Conservation (phyloP, 2,888 invertebrate genomes). For the Dysmachus trigonus region DNA sequence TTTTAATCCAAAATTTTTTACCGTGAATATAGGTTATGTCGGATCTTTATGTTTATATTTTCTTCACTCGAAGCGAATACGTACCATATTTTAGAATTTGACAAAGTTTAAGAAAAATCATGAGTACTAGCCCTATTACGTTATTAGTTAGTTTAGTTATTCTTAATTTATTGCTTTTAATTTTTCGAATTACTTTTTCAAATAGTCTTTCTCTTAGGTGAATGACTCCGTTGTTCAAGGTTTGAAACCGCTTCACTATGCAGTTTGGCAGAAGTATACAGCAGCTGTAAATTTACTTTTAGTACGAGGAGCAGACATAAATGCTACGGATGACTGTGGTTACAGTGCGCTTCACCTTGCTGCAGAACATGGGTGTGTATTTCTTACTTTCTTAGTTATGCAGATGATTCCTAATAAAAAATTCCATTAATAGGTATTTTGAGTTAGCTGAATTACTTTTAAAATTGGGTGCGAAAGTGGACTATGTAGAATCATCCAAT, state of each 20-base stretch:
- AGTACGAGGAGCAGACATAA: neutral
- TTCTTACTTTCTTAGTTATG: neutral
- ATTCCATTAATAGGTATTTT: neutral
- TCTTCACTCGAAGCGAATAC: too few relatives aligned
- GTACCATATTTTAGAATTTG: neutral
- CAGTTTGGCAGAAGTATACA: slow-evolving; percentile 1
- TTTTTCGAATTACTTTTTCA: neutral
- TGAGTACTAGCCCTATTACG: too few relatives aligned
- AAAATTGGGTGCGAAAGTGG: neutral
- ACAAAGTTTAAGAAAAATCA: too few relatives aligned
- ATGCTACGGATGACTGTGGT: neutral
- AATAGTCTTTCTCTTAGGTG: neutral
- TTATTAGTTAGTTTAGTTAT: too few relatives aligned
- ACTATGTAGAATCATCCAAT: neutral
- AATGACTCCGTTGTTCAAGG: neutral
- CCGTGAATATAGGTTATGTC: too few relatives aligned
- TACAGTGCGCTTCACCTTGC: neutral
- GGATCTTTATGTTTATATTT: too few relatives aligned
- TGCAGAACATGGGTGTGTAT: neutral
- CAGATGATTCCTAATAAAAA: neutral
- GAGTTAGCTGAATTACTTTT: neutral
- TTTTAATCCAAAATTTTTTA: too few relatives aligned
- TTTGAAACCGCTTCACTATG: neutral
- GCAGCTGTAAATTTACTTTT: neutral
- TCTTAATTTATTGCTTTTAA: too few relatives aligned